phyloP scores from a whole-genome alignment of 37 sponge, comb jelly and placozoan genomes.

The Mnemiopsis leidyi region DNA sequence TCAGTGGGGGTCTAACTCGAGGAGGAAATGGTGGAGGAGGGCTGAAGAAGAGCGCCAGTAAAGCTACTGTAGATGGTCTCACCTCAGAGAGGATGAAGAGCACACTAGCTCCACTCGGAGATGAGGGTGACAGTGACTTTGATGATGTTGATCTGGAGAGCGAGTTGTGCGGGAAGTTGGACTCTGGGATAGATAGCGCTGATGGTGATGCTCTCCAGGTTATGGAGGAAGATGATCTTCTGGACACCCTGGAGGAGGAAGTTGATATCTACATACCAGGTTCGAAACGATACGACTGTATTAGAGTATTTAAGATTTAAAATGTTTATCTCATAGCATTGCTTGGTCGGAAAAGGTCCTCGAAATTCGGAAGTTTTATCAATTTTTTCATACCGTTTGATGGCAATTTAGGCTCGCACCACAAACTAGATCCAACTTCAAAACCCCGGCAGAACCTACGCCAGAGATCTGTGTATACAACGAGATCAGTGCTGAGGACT shows the following conservation, averaged over 20 bases:
- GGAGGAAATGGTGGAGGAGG: background rate
- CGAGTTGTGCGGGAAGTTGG: no score
- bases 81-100: background rate
- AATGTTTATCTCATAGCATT: no score
- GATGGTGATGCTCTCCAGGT: background rate
- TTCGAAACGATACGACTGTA: no score
- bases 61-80: background rate
- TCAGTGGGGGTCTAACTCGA: no score
- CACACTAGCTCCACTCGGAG: background rate
- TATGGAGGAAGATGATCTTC: background rate
- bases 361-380: no score
- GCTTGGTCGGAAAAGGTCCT: no score
- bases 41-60: conserved; percentile 36
- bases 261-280: no score
- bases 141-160: background rate
- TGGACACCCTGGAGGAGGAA: background rate
- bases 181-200: background rate
- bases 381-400: no score
- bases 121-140: background rate
- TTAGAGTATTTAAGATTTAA: no score
- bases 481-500: background rate
- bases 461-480: conserved; percentile 38
- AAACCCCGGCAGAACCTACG: background rate
- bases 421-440: no score
- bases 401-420: no score